phyloP scores from a whole-genome alignment of 2,797 vertebrate genomes.

The Acanthurus lineatus region DNA sequence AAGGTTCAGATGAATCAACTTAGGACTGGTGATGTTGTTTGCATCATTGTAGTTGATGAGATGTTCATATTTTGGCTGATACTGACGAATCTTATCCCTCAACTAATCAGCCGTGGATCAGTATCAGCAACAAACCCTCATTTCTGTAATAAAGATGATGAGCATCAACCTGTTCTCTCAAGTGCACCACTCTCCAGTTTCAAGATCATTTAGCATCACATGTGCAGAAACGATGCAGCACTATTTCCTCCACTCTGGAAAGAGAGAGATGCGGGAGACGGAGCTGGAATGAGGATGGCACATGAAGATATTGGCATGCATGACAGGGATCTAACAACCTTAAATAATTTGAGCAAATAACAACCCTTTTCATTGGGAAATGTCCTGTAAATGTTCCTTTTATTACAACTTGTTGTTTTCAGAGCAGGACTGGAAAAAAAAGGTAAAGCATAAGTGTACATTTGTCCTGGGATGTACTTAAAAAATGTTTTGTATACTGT shows the following conservation, averaged over 20 bases:
- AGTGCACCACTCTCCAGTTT: slow-evolving; percentile 55
- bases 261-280: slow-evolving; percentile 6
- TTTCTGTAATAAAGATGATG: slow-evolving; percentile 51
- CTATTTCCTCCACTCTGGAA: slow-evolving; percentile 20
- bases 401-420: slow-evolving; percentile 8
- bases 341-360: background rate
- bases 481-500: slow-evolving; percentile 3
- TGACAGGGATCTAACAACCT: slow-evolving; percentile 7
- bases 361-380: slow-evolving; percentile 2
- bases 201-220: slow-evolving; percentile 63
- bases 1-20: slow-evolving; percentile 6
- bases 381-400: background rate
- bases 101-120: slow-evolving; percentile 53
- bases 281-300: slow-evolving; percentile 8
- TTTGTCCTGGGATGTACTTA: slow-evolving; percentile 21
- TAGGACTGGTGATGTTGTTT: slow-evolving; percentile 16
- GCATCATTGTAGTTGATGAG: slow-evolving; percentile 6
- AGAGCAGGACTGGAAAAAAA: slow-evolving; percentile 9
- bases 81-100: slow-evolving; percentile 40
- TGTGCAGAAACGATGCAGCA: background rate
- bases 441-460: background rate
- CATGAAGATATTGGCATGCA: background rate
- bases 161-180: slow-evolving; percentile 62
- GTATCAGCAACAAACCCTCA: slow-evolving; percentile 44
- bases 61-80: slow-evolving; percentile 10